Evolutionary conservation across 2,113 vertebrate genomes (phyloP).

Genomic region (Bujurquina vittata): DNA sequence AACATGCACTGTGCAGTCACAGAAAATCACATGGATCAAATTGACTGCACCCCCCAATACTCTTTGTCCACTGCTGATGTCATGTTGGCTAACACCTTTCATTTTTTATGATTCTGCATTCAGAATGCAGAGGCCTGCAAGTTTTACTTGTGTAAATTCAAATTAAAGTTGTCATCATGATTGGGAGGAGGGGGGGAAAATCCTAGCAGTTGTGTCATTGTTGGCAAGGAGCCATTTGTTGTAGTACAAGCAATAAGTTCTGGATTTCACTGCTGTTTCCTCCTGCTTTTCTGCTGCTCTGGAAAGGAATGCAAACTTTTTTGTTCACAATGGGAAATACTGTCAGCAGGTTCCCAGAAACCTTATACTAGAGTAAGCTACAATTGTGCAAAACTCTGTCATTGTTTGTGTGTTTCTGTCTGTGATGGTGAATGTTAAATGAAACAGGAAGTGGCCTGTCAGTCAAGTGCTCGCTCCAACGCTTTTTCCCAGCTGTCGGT

Average conservation of each 20-base stretch:
- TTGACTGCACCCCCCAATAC: constrained; percentile 16
- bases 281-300: constrained; percentile 47
- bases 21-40: constrained; percentile 47
- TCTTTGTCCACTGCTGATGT: constrained; percentile 72
- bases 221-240: constrained; percentile 65
- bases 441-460: constrained; percentile 80
- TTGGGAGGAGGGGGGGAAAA: constrained; percentile 33
- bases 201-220: constrained; percentile 68
- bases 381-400: constrained; percentile 24
- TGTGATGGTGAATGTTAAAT: constrained; percentile 66
- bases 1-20: constrained; percentile 45
- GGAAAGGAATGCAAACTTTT: constrained; percentile 50
- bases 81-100: constrained; percentile 77
- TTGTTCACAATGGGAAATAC: constrained; percentile 54
- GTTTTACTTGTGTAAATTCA: constrained; percentile 71
- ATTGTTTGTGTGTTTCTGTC: constrained; percentile 20
- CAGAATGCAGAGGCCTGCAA: constrained; percentile 51
- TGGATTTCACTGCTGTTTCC: constrained; percentile 68
- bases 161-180: constrained; percentile 72
- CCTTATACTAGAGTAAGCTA: constrained; percentile 38
- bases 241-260: constrained; percentile 70
- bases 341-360: constrained; percentile 67
- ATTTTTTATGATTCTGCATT: constrained; percentile 63
- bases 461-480: constrained; percentile 63
- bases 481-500: constrained; percentile 76